Evolutionary conservation across 2,113 vertebrate genomes (phyloP).

Genomic region (Aegotheles bennettii): DNA sequence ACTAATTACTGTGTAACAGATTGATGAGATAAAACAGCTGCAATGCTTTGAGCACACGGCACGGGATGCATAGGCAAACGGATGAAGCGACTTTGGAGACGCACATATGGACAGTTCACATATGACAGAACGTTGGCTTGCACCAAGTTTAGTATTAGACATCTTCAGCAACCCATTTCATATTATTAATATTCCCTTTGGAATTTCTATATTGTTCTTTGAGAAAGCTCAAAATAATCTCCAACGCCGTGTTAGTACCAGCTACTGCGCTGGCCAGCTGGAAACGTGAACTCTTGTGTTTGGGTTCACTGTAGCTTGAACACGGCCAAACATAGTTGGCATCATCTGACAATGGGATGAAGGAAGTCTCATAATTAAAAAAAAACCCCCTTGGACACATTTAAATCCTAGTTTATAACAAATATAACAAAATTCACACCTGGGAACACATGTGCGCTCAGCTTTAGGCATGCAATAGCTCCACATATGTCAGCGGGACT

Average conservation of each 20-base stretch:
- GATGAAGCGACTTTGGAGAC: neutral
- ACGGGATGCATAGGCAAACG: neutral
- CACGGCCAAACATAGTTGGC: neutral
- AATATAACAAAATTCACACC: neutral
- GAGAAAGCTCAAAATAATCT: neutral
- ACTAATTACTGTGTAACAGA: neutral
- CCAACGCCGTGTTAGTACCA: neutral
- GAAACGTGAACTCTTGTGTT: neutral
- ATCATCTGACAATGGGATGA: neutral
- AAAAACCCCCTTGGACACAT: neutral
- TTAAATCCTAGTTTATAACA: neutral
- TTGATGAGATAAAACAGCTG: neutral
- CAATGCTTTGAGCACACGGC: neutral
- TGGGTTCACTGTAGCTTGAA: neutral
- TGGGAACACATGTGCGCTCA: neutral
- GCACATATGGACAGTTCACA: slow-evolving; percentile 13
- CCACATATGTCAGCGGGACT: neutral
- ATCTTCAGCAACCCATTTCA: neutral
- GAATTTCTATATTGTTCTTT: neutral
- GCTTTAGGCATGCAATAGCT: neutral
- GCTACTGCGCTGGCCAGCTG: neutral
- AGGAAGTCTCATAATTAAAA: neutral
- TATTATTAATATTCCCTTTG: neutral
- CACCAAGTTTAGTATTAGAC: neutral
- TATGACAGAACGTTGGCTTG: neutral